These are phyloP conservation scores for Pterostichus niger DNA, from an alignment of 2,888 invertebrate species.

Conservation along the genomic window DNA sequence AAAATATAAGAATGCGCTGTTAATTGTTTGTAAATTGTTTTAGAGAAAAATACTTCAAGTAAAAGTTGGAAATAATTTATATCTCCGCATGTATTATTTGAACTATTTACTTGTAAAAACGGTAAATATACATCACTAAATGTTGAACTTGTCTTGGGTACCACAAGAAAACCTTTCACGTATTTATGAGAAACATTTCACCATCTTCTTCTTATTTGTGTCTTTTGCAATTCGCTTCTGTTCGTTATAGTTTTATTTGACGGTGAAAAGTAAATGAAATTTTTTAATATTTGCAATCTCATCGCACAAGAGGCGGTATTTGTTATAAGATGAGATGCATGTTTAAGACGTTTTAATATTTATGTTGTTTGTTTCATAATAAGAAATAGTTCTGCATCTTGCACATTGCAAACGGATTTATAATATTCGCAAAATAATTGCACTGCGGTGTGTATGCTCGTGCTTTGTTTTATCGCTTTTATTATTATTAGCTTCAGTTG, in stretches of 20 bases:
- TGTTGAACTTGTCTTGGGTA: too few relatives aligned
- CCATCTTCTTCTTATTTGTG: not conserved
- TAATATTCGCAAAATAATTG: constrained; percentile 1
- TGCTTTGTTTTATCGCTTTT: not conserved
- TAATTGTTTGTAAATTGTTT: too few relatives aligned
- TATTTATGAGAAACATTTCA: too few relatives aligned
- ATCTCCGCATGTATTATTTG: too few relatives aligned
- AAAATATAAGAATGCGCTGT: too few relatives aligned
- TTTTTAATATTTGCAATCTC: constrained; percentile 45
- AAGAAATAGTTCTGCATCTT: constrained; percentile 4
- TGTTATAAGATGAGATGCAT: constrained; percentile 38
- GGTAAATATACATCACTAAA: too few relatives aligned
- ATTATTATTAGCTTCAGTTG: constrained; percentile 8
- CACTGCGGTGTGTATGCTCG: not conserved
- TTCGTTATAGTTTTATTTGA: not conserved
- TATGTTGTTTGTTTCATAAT: not conserved
- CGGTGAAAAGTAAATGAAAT: constrained; percentile 26
- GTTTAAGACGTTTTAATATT: constrained; percentile 54
- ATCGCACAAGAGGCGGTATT: constrained; percentile 1
- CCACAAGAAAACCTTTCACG: too few relatives aligned
- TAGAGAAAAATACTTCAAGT: too few relatives aligned
- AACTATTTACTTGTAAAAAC: too few relatives aligned
- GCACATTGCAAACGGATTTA: constrained; percentile 10
- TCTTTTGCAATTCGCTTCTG: not conserved
- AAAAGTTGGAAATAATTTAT: too few relatives aligned